Evolutionary conservation across 2,797 vertebrate species (phyloP), one percentile per base, ranked within the genome.

Genomic region (Crenuchus spilurus): DNA sequence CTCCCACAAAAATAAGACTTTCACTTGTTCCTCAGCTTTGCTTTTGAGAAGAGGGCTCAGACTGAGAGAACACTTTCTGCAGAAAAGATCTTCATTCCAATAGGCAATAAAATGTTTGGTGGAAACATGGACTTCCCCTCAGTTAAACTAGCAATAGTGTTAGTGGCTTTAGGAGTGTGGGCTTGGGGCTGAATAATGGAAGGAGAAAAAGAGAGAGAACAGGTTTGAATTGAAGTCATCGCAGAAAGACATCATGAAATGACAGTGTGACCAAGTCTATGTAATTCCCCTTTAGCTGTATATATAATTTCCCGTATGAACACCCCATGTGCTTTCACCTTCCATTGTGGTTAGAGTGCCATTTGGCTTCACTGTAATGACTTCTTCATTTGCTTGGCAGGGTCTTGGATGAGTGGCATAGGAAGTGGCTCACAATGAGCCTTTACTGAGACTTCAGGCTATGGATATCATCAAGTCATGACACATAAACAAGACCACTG

Each of bases 91-190:
- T 52, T 61, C n/a, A n/a, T 68, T 61, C 72, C 72, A 60, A 22
- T n/a, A 46, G 33, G 57, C 55, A 69, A 73, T 68, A 72, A 78
- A 70, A 73, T n/a, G 65, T 52, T 26, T 20, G 54, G 37, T 69
- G 30, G 31, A 30, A 65, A 57, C 26, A 62, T 49, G 74, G 78
- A 80, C 64, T 76, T 80, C 70, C 74, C 78, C 78, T 63, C 42
- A 13, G 7, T 37, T 67, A 51, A 74, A 74, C 52, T 60, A 61
- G 69, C 65, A 57, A 69, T 33, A 35, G 64, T 18, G 24, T 62
- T 75, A 33, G 64, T 73, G 70, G 57, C 65, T 79, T 63, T 35
- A 54, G 16, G 58, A 64, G 58, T 22, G 24, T 64, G 48, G 42
- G 46, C 58, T 10, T 48, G 24, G 26, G 51, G 37, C 55, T 77